phyloP scores from a whole-genome alignment of 2,797 vertebrate genomes.

The Setipinna tenuifilis region DNA sequence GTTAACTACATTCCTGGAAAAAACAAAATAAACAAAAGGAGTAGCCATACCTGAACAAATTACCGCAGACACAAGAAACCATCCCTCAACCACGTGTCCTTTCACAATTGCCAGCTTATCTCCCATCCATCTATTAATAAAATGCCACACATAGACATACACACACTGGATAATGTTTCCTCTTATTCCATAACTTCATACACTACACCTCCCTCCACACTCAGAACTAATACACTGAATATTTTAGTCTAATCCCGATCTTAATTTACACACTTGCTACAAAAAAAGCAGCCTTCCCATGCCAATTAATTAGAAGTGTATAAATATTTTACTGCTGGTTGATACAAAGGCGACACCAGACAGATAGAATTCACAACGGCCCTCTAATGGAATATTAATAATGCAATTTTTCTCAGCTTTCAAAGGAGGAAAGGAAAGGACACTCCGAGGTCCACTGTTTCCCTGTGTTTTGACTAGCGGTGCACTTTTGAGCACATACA shows the following conservation, averaged over 20 bases:
- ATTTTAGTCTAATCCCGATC: constrained; percentile 68
- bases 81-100: constrained; percentile 32
- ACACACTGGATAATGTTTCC: constrained; percentile 51
- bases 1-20: constrained; percentile 64
- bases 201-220: constrained; percentile 56
- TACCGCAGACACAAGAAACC: constrained; percentile 43
- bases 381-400: constrained; percentile 78
- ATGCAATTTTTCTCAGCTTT: constrained; percentile 67
- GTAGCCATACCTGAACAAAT: constrained; percentile 55
- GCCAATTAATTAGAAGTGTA: constrained; percentile 79
- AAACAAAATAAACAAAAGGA: constrained; percentile 42
- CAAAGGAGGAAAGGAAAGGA: constrained; percentile 54
- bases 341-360: constrained; percentile 73
- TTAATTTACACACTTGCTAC: constrained; percentile 67
- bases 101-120: constrained; percentile 33
- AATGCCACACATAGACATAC: constrained; percentile 53
- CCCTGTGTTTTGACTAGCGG: background rate
- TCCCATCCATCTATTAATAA: constrained; percentile 58
- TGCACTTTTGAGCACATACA: background rate
- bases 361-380: constrained; percentile 75
- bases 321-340: constrained; percentile 79
- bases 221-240: constrained; percentile 51
- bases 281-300: constrained; percentile 68
- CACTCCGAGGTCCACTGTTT: background rate
- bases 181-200: constrained; percentile 60